Evolutionary conservation across 2,113 vertebrate species (phyloP).

Genomic region (Macrotis lagotis): DNA sequence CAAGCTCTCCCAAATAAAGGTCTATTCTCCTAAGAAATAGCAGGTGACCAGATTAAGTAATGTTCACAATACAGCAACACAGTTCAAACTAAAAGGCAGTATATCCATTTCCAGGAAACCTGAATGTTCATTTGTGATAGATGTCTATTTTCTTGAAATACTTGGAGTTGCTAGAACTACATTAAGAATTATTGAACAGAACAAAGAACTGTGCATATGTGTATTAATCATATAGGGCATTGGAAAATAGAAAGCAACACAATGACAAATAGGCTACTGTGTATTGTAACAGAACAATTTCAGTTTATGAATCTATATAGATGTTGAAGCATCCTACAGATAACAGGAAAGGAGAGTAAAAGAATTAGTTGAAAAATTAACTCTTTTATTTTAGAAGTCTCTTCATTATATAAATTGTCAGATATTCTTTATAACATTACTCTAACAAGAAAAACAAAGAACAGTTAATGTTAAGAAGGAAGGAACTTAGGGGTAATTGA

Average conservation of each 20-base stretch:
- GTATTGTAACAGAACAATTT: no score
- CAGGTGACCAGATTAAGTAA: neutral
- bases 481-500: neutral
- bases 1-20: neutral
- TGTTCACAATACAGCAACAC: neutral
- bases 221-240: no score
- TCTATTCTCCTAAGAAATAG: neutral
- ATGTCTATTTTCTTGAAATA: neutral
- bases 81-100: neutral
- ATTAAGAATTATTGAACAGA: neutral
- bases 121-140: neutral
- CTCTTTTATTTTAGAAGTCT: no score
- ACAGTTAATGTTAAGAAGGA: neutral
- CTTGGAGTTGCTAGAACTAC: neutral
- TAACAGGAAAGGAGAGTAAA: no score
- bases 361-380: no score
- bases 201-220: neutral
- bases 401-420: no score
- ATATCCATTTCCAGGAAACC: neutral
- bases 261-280: no score
- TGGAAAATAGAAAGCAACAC: no score
- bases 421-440: no score
- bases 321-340: no score
- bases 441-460: no score
- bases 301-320: no score